Base-by-base conservation (phyloP, 2,113 vertebrate genomes). In the Morone saxatilis region DNA sequence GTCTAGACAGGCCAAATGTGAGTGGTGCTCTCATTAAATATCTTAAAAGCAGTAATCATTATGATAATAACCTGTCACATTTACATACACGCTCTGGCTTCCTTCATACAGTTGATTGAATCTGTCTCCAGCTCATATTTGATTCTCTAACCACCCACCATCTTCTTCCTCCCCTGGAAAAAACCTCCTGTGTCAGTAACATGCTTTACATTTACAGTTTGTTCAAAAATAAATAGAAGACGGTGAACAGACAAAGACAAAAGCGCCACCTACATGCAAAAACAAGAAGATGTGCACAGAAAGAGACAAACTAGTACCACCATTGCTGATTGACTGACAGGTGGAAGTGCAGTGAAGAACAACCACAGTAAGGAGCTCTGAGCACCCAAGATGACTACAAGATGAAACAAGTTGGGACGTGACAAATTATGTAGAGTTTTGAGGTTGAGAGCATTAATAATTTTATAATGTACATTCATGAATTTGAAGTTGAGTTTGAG, bases 191-290 rank as follows among this genome's bases (percentile, higher is more conserved):
- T 45, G 31, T 17, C 82, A 51, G 54, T 63, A 67, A 53, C 67
- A 53, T 63, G 48, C 8, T 79, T 82, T 68, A 41, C 9, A 70
- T 45, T 76, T 60, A 68, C 62, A 85, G 36, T 53, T 53, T 41
- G 14, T 40, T 78, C 12, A 51, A 71, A 76, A 68, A 19, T 40
- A 31, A 40, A 25, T 20, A 59, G 5, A 43, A 31, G 6, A 31
- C 2, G 2, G 4, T 1, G 22, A 69, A 54, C 36, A 51, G 20
- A 51, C 14, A 40, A 48, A 69, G 43, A 57, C 16, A 13, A 51
- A 12, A 59, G 77, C 4, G 0, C 6, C 62, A 43, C 61, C 66
- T 62, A 53, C 31, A 31, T 81, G 66, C 36, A 76, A 48, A 56
- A 41, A 67, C 56, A 13, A 5, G 41, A 60, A 59, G 19, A 4